Evolutionary conservation across 1,140 invertebrate species (phyloP), one percentile per base, ranked within the genome.

Genomic region (Bombus huntii): DNA sequence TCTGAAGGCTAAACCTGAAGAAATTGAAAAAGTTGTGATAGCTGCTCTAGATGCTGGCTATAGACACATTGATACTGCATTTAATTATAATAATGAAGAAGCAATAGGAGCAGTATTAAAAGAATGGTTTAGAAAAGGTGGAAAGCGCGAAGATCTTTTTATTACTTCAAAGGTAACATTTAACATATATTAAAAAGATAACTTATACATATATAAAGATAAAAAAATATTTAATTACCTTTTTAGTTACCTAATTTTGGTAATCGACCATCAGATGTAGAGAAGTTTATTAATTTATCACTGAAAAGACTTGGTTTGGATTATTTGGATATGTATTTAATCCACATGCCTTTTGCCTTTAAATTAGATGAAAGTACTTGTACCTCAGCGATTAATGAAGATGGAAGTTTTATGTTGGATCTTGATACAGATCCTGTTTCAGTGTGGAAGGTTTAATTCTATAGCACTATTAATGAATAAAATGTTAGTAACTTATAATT

Each of bases 321-420:
- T 81, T 99, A 98, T 92, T 93, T 99, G 6, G 98, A 99, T 92
- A 95, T 99, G 81, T 98, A 98, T 93, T 94, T 99, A 18, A 96
- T 98, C 78, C 98, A 99, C 88, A 96, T 96, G 44, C 98, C 98
- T 0, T 97, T 98, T 92, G 96, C 96, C 4, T 97, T 97, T 82
- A 79, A 93, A 10, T 93, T 95, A 86, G 96, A 96, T 88, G 89
- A 96, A 39, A 92, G 92, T 91, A 77, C 94, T 83, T 90, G 95
- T 87, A 86, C 94, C 90, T 91, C 96, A 90, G 93, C 96, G 81
- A 59, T 87, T 87, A 91, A 95, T 72, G 95, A 95, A 31, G 96
- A 97, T 92, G 97, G 97, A 77, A 95, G 95, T 72, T 96, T 97
- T 73, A 93, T 96, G 42, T 91, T 97, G 4, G 97, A 98, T 92